Conservation (phyloP, 2,888 invertebrate genomes). For the Chydorus sphaericus region DNA sequence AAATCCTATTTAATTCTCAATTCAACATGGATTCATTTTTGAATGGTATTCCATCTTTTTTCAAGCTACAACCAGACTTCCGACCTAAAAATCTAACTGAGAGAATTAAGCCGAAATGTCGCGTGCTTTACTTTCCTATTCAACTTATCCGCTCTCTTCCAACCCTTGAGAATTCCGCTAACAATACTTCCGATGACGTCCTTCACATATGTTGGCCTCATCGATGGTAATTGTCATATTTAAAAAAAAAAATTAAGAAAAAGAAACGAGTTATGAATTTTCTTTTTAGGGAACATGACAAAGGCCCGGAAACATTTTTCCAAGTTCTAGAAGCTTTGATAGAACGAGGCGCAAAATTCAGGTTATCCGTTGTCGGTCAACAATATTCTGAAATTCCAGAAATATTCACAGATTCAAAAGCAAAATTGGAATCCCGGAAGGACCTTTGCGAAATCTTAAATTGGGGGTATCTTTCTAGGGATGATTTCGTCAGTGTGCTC, state of each 20-base stretch:
- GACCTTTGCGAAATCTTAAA: constrained; percentile 25
- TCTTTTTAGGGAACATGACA: constrained; percentile 50
- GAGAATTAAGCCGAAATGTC: constrained; percentile 41
- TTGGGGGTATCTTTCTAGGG: constrained; percentile 43
- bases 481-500: constrained; percentile 42
- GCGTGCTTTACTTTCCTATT: constrained; percentile 45
- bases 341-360: constrained; percentile 39
- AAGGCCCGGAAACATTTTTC: constrained; percentile 50
- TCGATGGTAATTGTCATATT: constrained; percentile 37
- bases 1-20: constrained; percentile 50
- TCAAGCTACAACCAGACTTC: constrained; percentile 49
- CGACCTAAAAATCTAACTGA: constrained; percentile 39
- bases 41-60: constrained; percentile 39
- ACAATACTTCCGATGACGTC: constrained; percentile 12
- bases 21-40: constrained; percentile 54
- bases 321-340: constrained; percentile 31
- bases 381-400: constrained; percentile 42
- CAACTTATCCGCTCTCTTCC: constrained; percentile 9
- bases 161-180: no score
- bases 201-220: constrained; percentile 51
- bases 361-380: constrained; percentile 46
- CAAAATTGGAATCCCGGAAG: constrained; percentile 24
- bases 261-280: constrained; percentile 1
- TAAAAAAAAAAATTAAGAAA: neutral
- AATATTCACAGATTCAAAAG: constrained; percentile 40